Base-by-base conservation (phyloP, 1,140 invertebrate genomes). In the Trichonephila inaurata region DNA sequence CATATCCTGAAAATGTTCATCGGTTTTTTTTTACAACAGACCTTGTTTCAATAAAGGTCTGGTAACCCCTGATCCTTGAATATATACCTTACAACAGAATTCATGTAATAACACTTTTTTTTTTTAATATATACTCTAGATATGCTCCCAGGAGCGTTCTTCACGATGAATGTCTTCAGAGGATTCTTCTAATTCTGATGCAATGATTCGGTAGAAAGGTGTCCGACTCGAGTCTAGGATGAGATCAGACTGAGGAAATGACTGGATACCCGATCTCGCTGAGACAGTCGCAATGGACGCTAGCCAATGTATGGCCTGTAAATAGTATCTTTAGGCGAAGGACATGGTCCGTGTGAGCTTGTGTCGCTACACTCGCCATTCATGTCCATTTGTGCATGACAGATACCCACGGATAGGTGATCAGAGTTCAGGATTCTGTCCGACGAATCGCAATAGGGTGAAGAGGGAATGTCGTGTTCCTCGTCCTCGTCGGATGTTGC, bases 251-350 rank as follows among this genome's bases (percentile, higher is more conserved):
- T 40, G n/a, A 6, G 72, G 18, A 19, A 40, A 18, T 33, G 72
- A 6, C 72, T 6, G 72, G 5, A 77, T 77, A 28, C 69, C 69
- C 69, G 69, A 72, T 40, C 28, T 14, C 28, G 19, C 16, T 33
- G 33, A 77, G 72, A 77, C 18, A 77, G 33, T 40, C 72, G 18
- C 28, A 33, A 19, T 40, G 44, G 19, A 33, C 88, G 92, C 91
- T 94, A 94, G 77, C 82, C 94, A 19, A 94, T 93, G 51, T 94
- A 94, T 19, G 94, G 94, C 87, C 94, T 94, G 69, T 94, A 94
- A 18, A 94, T 94, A 6, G 94, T 91, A 69, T 93, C 91, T 86
- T 92, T 94, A 19, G 94, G 90, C 3, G 94, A 93, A 8, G 94
- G 91, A n/a, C 90, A 94, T 18, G 87, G 94, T 62, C 87, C 93